Conservation (phyloP, 2,113 vertebrate species). For the Sphaerodactylus townsendi region DNA sequence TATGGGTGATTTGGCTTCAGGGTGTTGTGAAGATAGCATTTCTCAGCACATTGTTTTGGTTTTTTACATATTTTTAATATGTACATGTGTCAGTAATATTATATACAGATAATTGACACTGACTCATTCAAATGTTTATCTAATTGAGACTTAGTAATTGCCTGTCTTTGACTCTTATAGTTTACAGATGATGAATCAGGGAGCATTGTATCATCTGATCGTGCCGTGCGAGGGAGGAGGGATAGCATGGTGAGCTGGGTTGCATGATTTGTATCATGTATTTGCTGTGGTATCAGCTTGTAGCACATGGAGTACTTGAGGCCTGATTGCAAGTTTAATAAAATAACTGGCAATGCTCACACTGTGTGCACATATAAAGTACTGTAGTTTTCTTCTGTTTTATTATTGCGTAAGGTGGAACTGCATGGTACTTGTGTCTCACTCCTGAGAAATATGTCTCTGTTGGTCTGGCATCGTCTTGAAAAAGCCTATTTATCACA, state of each 20-base stretch:
- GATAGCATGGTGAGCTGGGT: conserved; percentile 85
- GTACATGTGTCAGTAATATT: background rate
- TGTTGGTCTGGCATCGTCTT: background rate
- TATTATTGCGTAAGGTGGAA: background rate
- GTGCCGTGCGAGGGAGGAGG: conserved; percentile 72
- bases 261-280: conserved; percentile 36
- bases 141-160: background rate
- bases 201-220: conserved; percentile 81
- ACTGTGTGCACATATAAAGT: background rate
- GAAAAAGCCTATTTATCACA: background rate
- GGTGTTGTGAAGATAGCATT: background rate
- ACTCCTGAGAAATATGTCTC: background rate
- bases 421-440: conserved; percentile 4
- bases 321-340: background rate
- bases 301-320: background rate
- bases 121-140: background rate
- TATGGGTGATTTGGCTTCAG: no score
- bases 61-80: background rate
- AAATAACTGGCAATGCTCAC: background rate
- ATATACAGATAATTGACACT: background rate
- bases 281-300: background rate
- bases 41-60: background rate
- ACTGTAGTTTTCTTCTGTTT: background rate
- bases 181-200: conserved; percentile 80
- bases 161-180: conserved; percentile 68